Conservation (phyloP, 2,888 invertebrate genomes). For the Leucoptera coffeella region DNA sequence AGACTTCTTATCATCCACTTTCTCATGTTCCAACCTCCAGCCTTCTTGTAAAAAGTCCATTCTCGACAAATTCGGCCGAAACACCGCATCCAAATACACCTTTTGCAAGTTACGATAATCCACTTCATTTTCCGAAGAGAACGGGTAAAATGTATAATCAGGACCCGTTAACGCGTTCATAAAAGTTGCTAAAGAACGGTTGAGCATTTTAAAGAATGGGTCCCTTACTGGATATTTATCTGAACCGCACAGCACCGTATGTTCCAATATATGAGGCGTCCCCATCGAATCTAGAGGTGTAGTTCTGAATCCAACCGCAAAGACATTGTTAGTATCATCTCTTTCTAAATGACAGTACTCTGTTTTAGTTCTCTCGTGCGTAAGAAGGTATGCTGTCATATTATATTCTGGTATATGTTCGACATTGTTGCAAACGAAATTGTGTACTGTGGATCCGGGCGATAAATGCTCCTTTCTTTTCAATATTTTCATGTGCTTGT, state of each 20-base stretch:
- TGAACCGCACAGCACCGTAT: conserved; percentile 87
- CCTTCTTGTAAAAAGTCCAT: conserved; percentile 91
- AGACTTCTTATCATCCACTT: conserved; percentile 65
- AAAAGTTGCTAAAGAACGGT: conserved; percentile 85
- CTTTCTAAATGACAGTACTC: conserved; percentile 83
- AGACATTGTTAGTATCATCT: conserved; percentile 86
- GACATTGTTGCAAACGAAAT: conserved; percentile 65
- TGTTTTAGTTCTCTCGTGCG: conserved; percentile 75
- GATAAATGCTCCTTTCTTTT: too few relatives aligned
- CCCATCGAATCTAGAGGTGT: conserved; percentile 87
- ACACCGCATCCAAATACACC: conserved; percentile 90
- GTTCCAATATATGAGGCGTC: conserved; percentile 89
- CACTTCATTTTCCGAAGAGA: conserved; percentile 82
- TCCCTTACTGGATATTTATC: conserved; percentile 83
- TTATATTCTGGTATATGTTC: conserved; percentile 74
- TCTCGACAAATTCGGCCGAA: conserved; percentile 73
- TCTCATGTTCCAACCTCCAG: conserved; percentile 83
- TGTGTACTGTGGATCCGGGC: too few relatives aligned
- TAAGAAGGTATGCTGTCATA: conserved; percentile 68
- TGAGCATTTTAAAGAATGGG: conserved; percentile 95
- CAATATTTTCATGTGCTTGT: too few relatives aligned
- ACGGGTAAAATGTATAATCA: conserved; percentile 92
- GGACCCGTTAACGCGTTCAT: conserved; percentile 95
- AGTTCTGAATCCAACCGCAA: conserved; percentile 85
- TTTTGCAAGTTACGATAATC: conserved; percentile 83